A percentile compares a stretch with the other conserved stretches of the same genome.
These are phyloP conservation scores for Monodelphis domestica DNA, from an alignment of 2,797 vertebrate species.

Conservation along the genomic window DNA sequence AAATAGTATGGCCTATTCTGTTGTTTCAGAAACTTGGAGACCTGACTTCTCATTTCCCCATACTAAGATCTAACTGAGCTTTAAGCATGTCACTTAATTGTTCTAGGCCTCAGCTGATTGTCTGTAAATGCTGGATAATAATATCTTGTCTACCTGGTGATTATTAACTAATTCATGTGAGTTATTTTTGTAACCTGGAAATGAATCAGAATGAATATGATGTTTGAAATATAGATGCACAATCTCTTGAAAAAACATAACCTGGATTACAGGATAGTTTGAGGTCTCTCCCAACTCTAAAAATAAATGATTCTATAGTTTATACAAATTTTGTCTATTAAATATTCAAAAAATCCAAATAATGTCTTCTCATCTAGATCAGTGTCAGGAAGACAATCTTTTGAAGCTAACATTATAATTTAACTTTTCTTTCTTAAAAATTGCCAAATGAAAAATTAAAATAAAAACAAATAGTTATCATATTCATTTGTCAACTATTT, in stretches of 20 bases:
- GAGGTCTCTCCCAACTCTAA: not conserved
- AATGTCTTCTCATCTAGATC: not conserved
- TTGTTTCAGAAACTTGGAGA: not conserved
- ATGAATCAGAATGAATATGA: not conserved
- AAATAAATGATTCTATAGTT: not conserved
- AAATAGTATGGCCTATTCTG: not conserved
- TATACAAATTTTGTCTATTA: not conserved
- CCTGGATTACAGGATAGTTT: not conserved
- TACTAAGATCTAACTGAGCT: not conserved
- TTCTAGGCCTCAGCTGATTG: conserved; percentile 10
- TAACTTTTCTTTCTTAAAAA: not conserved
- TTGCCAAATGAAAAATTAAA: not conserved
- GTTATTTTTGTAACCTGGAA: not conserved
- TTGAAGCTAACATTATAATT: not conserved
- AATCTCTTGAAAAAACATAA: not conserved
- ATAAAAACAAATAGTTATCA: conserved; percentile 7
- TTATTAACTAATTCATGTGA: not conserved
- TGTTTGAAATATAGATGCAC: not conserved
- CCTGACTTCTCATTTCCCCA: not conserved
- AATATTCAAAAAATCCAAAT: not conserved
- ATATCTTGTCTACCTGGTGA: not conserved
- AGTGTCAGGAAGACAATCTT: not conserved
- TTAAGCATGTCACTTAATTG: not conserved
- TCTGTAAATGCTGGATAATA: not conserved
- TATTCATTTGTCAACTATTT: conserved; percentile 31